Evolutionary conservation across 1,140 invertebrate genomes (phyloP), one percentile per base, ranked within the genome.

Genomic region (Pararge aegeria): DNA sequence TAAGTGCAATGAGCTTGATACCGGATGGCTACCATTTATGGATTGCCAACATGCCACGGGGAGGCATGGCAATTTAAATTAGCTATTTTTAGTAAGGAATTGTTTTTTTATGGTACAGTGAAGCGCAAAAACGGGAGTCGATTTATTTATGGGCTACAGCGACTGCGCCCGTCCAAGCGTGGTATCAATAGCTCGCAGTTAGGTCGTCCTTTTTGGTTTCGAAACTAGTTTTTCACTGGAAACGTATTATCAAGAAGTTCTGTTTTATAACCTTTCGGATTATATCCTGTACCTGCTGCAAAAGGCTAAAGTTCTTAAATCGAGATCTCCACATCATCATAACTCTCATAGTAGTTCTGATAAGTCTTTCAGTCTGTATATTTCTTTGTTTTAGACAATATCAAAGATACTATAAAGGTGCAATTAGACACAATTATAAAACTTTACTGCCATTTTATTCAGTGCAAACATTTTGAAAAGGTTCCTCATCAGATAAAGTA

Each of bases 1-100:
- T 75, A 75, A 62, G 54, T 64, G 50, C 51, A 62, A 44, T 20
- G 46, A 40, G 16, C n/a, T 15, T 42, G 30, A 24, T 50, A 48
- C 54, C 12, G 19, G 44, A 48, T 46, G 42, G 18, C 27, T 30
- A 42, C 27, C 54, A 48, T 56, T 56, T 48, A 20, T 56, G 29
- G 37, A 54, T 34, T 12, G 55, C 19, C 18, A 40, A 19, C 34
- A 38, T 53, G 30, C 29, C 37, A 44, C 34, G 52, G 20, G 20
- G 20, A 42, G 20, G 52, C 38, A 42, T 20, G 21, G n/a, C 54
- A 38, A 19, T 57, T 57, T 53, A 58, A 63, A 63, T 58, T 57
- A 63, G 27, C 55, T 49, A 42, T 57, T 48, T 49, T 57, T 57
- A 56, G 46, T 48, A 30, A 44, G 42, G 13, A 56, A 44, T 30